Evolutionary conservation across 2,797 vertebrate species (phyloP).

Genomic region (Chloroceryle amazona): DNA sequence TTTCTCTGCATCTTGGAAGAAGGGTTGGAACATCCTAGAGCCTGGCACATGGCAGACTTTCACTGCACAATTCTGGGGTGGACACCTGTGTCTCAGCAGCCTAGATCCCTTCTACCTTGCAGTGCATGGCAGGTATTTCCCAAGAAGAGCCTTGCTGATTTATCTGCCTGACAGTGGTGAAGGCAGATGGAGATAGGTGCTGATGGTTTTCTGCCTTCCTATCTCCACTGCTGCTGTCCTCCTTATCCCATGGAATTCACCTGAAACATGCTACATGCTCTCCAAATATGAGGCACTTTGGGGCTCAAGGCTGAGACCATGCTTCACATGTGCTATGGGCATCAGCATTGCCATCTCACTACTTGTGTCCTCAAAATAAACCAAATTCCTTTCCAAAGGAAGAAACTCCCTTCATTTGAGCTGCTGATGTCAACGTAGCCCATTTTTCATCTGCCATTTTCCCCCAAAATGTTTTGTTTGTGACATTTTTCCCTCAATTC

Average conservation of each 20-base stretch:
- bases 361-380: neutral
- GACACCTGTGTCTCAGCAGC: neutral
- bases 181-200: neutral
- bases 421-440: neutral
- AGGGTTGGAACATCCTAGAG: neutral
- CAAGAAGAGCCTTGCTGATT: neutral
- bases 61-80: too few relatives aligned
- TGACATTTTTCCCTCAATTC: rapidly evolving
- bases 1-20: neutral
- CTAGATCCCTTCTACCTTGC: neutral
- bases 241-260: neutral
- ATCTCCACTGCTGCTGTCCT: neutral
- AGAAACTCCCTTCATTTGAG: neutral
- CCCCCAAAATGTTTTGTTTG: neutral
- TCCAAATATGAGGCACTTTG: rapidly evolving
- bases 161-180: neutral
- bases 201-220: neutral
- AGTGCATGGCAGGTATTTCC: neutral
- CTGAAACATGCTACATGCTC: neutral
- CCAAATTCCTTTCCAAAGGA: neutral
- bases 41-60: neutral
- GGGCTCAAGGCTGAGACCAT: neutral
- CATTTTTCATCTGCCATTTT: neutral
- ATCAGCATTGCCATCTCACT: neutral
- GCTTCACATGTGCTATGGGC: neutral